Conservation (phyloP, 1,140 invertebrate genomes). For the Drosophila subpulchrella region DNA sequence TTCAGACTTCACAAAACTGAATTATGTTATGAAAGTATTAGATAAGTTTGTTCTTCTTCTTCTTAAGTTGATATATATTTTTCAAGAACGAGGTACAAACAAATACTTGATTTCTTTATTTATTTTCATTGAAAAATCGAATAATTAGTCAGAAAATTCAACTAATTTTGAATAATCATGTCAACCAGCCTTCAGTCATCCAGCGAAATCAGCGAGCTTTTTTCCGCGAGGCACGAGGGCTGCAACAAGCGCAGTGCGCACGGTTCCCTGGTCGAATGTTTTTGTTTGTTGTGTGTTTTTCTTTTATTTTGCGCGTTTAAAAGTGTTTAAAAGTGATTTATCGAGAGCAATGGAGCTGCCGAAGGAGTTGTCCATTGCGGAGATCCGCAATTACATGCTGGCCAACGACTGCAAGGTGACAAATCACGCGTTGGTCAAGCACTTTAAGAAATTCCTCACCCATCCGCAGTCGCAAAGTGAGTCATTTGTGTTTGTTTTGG, state of each 20-base stretch:
- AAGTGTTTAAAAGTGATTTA: constrained; percentile 44
- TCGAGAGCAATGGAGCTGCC: constrained; percentile 87
- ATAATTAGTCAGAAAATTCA: not conserved
- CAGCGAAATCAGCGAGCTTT: constrained; percentile 57
- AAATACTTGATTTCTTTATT: not conserved
- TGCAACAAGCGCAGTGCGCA: constrained; percentile 15
- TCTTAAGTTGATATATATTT: no score
- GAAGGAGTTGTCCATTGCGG: constrained; percentile 91
- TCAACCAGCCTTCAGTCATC: constrained; percentile 16
- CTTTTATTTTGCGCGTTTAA: constrained; percentile 32
- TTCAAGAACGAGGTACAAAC: no score
- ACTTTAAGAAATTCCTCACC: constrained; percentile 94
- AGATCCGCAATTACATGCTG: constrained; percentile 93
- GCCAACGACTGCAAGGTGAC: constrained; percentile 93
- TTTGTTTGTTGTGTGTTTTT: constrained; percentile 64
- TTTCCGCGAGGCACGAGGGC: constrained; percentile 52
- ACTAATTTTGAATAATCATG: not conserved
- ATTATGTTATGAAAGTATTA: no score
- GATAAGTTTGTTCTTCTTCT: no score
- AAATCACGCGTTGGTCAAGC: constrained; percentile 94
- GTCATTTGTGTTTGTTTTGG: constrained; percentile 50
- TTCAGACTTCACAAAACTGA: no score
- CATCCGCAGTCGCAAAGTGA: constrained; percentile 84
- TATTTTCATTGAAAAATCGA: not conserved
- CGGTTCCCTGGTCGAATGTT: constrained; percentile 54